Evolutionary conservation across 2,113 vertebrate genomes (phyloP), one percentile per base, ranked within the genome.

Genomic region (Cricetomys ansorgei): DNA sequence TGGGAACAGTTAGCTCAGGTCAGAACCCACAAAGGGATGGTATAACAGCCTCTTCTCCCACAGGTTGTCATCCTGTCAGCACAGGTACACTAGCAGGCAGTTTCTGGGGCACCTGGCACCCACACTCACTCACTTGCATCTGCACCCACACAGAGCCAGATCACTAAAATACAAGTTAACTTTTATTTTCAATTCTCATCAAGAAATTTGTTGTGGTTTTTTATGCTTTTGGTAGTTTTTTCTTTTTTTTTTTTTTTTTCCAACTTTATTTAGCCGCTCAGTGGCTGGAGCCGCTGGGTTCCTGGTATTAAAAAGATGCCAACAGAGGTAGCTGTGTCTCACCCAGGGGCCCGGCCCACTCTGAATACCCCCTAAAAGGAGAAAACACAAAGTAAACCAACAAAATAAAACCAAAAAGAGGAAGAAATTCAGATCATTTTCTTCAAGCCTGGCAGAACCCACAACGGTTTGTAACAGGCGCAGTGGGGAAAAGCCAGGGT

Each of bases 251-350:
- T 97, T 96, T 98, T 97, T 97, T 96, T 97, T 96, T 96, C 96
- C 80, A 83, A 83, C 80, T 83, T 83, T 83, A 96, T 98, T 98
- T 98, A 98, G 98, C 97, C 48, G 69, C 94, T 89, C 98, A 98
- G 97, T 98, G 98, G 98, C 98, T 98, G 98, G 98, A 98, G 98
- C 98, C 98, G n/a, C 98, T 98, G 98, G 98, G 98, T 98, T 99
- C 98, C 97, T 98, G 97, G 98, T 99, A 99, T 99, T 99, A 99
- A 99, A 99, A 99, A 98, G 98, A 98, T 99, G 98, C 98, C 97
- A 98, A 98, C 98, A 98, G 98, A 99, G 99, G 99, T 99, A 99
- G 99, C 99, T 99, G 98, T 99, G 99, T 99, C 98, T 99, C 98
- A 93, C 98, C 98, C 98, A 98, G 98, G 98, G 98, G 98, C 98